Conservation (phyloP, 2,888 invertebrate genomes). For the Phaedon cochleariae region DNA sequence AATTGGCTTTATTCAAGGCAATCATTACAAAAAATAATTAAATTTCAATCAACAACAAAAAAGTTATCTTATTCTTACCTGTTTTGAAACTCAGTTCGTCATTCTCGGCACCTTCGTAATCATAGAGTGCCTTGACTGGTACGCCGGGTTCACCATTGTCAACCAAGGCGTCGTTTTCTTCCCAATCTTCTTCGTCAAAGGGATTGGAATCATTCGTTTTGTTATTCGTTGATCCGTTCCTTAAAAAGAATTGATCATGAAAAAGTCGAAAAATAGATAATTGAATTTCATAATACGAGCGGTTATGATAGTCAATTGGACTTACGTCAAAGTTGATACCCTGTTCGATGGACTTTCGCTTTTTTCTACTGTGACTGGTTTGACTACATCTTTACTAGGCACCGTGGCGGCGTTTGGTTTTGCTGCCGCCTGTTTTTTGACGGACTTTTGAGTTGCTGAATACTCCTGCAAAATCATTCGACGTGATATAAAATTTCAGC, state of each 20-base stretch:
- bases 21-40: too few species aligned
- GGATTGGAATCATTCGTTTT: constrained; percentile 74
- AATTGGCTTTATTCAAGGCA: too few species aligned
- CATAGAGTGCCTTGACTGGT: constrained; percentile 93
- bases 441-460: constrained; percentile 66
- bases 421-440: constrained; percentile 60
- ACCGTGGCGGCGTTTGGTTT: constrained; percentile 46
- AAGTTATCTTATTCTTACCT: constrained; percentile 67
- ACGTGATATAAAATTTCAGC: too few species aligned
- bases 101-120: constrained; percentile 96
- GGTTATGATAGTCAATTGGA: not conserved
- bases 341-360: constrained; percentile 65
- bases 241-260: constrained; percentile 52
- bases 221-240: constrained; percentile 67
- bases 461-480: constrained; percentile 65
- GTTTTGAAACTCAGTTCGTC: constrained; percentile 97
- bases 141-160: constrained; percentile 95
- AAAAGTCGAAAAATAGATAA: not conserved
- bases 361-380: constrained; percentile 41
- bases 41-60: not conserved
- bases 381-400: constrained; percentile 33
- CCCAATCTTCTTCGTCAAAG: constrained; percentile 86
- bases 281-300: not conserved
- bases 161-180: constrained; percentile 82
- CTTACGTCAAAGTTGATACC: constrained; percentile 72